Base-by-base conservation (phyloP, 2,113 vertebrate genomes). In the Prunella fulvescens region DNA sequence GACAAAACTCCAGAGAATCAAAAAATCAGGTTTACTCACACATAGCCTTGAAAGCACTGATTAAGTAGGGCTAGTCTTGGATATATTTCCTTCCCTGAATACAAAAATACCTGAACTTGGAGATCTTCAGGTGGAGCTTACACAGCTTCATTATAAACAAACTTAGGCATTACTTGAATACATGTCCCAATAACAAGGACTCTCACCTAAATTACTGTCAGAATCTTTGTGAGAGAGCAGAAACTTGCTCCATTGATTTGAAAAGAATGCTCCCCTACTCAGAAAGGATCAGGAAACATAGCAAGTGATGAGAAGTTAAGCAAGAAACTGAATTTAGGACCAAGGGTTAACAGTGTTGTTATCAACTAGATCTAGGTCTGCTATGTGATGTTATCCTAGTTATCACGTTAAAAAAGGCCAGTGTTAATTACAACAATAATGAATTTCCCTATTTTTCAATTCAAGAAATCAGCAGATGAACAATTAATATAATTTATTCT, bases 211-310 rank as follows among this genome's bases (percentile, higher is more conserved):
- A 0, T 61, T 66, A 12, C 28, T 26, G 4, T 22, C 26, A 50
- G 29, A 80, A n/a, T 7, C 11, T 51, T n/a, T 29, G 19, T 76
- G 48, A 39, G 2, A 13, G 24, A 67, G 7, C 20, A 86, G 6
- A 24, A 51, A 29, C 12, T 53, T 40, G 12, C 14, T 88, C 20
- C 28, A 12, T 10, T 35, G 3, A 48, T 60, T 47, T 56, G 13
- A 64, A 64, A 76, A 25, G 3, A 84, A 8, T 14, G 7, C 2
- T 57, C 9, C 20, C 6, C 40, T 24, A 19, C 29, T 33, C 29
- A 31, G 29, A 82, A 61, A 35, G 40, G 20, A 48, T 17, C 10
- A 54, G 18, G 12, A 93, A 77, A 81, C 0, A 0, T 0, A 50
- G 16, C 7, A 48, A 78, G 33, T 1, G 3, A 48, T 23, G 4